Evolutionary conservation across 1,140 invertebrate species (phyloP).

Genomic region (Penaeus chinensis): DNA sequence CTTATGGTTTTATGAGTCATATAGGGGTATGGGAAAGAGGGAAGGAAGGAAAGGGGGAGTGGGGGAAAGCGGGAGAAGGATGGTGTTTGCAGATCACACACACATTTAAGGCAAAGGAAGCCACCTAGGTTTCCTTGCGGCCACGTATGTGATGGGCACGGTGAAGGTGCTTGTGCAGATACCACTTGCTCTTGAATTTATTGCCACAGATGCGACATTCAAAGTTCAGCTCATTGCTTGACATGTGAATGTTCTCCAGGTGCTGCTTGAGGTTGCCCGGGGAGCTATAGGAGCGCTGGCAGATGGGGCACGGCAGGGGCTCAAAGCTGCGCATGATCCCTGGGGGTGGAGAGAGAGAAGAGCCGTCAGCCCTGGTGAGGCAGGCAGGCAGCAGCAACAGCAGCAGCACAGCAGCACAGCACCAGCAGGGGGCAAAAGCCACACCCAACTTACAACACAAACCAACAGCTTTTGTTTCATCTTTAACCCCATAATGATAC

Average conservation of each 20-base stretch:
- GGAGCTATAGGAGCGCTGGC: conserved; percentile 64
- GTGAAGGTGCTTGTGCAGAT: conserved; percentile 64
- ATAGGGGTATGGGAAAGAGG: too few species aligned
- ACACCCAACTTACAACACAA: conserved; percentile 46
- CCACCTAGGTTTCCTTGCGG: conserved; percentile 60
- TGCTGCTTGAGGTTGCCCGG: conserved; percentile 64
- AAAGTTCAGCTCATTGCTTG: conserved; percentile 63
- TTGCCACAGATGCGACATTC: conserved; percentile 64
- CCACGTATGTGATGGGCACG: conserved; percentile 63
- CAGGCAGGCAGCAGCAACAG: conserved; percentile 57
- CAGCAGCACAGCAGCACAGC: conserved; percentile 53
- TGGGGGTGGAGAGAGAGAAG: conserved; percentile 62
- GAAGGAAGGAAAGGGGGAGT: too few species aligned
- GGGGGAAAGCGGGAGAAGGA: too few species aligned
- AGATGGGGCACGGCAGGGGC: conserved; percentile 64
- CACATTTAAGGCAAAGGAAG: background rate
- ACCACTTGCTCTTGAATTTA: conserved; percentile 65
- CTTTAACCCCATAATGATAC: background rate
- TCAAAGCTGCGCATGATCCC: conserved; percentile 65
- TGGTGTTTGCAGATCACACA: conserved; percentile 2
- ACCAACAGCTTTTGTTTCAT: conserved; percentile 47
- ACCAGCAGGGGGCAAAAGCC: conserved; percentile 38
- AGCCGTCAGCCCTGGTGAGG: conserved; percentile 63
- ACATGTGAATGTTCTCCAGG: conserved; percentile 64
- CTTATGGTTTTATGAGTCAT: too few species aligned